phyloP scores from a whole-genome alignment of 2,113 vertebrate genomes.

The Blennius ocellaris region DNA sequence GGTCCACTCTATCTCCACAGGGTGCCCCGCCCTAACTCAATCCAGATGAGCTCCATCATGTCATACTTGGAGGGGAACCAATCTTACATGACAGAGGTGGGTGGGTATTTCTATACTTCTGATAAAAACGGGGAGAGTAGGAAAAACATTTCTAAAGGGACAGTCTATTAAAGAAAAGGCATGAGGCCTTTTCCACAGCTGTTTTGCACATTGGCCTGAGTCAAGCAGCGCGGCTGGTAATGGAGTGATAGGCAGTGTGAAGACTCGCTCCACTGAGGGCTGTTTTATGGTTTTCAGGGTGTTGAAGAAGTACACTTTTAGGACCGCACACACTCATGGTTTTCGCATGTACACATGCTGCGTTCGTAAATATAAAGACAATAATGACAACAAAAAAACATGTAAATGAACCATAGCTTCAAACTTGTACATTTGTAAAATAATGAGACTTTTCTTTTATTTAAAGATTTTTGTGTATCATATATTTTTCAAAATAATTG shows the following conservation, averaged over 20 bases:
- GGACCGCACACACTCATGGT: slow-evolving; percentile 71
- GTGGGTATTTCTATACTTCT: slow-evolving; percentile 85
- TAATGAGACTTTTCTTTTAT: too few relatives aligned
- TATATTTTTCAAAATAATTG: too few relatives aligned
- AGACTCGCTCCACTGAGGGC: slow-evolving; percentile 72
- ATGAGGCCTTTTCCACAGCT: slow-evolving; percentile 85
- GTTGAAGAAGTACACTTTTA: slow-evolving; percentile 70
- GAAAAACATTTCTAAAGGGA: slow-evolving; percentile 86
- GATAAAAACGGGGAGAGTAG: slow-evolving; percentile 84
- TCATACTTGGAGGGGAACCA: slow-evolving; percentile 87
- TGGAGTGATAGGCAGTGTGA: slow-evolving; percentile 78
- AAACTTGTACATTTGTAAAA: too few relatives aligned
- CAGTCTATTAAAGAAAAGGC: slow-evolving; percentile 81
- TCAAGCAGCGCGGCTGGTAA: slow-evolving; percentile 70
- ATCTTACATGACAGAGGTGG: slow-evolving; percentile 88
- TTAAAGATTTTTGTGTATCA: too few relatives aligned
- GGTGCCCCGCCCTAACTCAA: slow-evolving; percentile 86
- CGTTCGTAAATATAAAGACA: background rate
- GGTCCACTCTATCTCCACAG: slow-evolving; percentile 82
- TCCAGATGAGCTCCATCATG: slow-evolving; percentile 87
- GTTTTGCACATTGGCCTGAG: slow-evolving; percentile 84
- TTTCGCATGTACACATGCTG: slow-evolving; percentile 46
- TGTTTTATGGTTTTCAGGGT: slow-evolving; percentile 74
- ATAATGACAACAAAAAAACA: background rate
- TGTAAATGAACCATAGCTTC: background rate